These are phyloP conservation scores for Umimayanthus chanpuru DNA, from an alignment of 92 coral and sea anemone genomes.

Conservation along the genomic window DNA sequence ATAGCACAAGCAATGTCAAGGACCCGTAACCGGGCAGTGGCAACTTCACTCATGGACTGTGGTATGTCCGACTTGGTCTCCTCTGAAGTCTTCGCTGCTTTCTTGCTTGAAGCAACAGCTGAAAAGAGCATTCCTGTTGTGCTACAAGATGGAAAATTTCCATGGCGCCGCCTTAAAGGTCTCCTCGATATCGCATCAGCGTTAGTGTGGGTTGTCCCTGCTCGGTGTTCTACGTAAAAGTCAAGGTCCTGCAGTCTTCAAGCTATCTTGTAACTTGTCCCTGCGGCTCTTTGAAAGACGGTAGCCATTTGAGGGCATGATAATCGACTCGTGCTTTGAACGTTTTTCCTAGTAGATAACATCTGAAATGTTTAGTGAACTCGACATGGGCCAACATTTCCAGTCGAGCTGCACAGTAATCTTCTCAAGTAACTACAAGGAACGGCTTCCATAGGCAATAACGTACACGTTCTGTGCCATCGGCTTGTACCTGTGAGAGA, in stretches of 20 bases:
- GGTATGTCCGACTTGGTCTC: conserved; percentile 5
- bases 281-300: conserved; percentile 26
- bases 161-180: conserved; percentile 48
- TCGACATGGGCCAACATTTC: conserved; percentile 37
- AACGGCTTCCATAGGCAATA: conserved; percentile 42
- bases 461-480: conserved; percentile 50
- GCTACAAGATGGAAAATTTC: conserved; percentile 59
- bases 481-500: conserved; percentile 42
- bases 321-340: conserved; percentile 39
- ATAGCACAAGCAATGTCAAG: conserved; percentile 33
- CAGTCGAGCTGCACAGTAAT: conserved; percentile 54
- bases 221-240: conserved; percentile 33
- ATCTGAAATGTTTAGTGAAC: conserved; percentile 49
- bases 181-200: conserved; percentile 60
- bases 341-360: conserved; percentile 41
- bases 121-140: neutral
- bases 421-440: conserved; percentile 43
- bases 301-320: conserved; percentile 40
- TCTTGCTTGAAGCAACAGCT: neutral
- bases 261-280: conserved; percentile 40
- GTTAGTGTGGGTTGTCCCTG: conserved; percentile 49
- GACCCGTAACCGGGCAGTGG: conserved; percentile 36
- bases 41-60: conserved; percentile 24
- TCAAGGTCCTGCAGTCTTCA: conserved; percentile 22
- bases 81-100: neutral